Percentiles rank a stretch among this genome's conserved stretches.
Evolutionary conservation across 2,797 vertebrate species (phyloP).

Genomic region (Thunnus albacares): DNA sequence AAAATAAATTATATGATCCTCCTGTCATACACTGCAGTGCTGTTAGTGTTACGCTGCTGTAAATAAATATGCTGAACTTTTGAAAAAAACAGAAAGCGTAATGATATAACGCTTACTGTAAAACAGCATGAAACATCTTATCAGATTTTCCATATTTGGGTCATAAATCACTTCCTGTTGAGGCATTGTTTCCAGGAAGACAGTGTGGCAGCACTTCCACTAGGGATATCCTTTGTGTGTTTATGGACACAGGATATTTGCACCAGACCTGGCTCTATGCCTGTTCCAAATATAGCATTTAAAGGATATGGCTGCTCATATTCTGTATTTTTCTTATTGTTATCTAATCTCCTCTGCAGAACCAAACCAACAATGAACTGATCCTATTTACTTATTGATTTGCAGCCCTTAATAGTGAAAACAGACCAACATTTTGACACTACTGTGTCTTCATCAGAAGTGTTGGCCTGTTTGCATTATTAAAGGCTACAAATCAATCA

Average conservation of each 20-base stretch:
- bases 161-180: constrained; percentile 63
- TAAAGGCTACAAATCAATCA: too few relatives aligned
- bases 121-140: constrained; percentile 5
- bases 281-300: constrained; percentile 52
- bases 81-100: neutral
- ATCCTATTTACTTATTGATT: too few relatives aligned
- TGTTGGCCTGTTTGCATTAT: too few relatives aligned
- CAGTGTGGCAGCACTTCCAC: constrained; percentile 62
- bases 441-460: too few relatives aligned
- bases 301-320: neutral
- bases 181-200: constrained; percentile 59
- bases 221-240: constrained; percentile 71
- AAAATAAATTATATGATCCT: neutral
- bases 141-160: constrained; percentile 52
- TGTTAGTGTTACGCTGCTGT: neutral
- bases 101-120: neutral
- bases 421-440: too few relatives aligned
- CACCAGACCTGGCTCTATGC: constrained; percentile 33
- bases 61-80: neutral
- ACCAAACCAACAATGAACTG: neutral
- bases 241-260: constrained; percentile 66
- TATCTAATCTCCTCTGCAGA: neutral
- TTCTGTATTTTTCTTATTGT: neutral
- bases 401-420: too few relatives aligned
- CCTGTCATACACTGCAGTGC: neutral